These are phyloP conservation scores for Eilema sororculum DNA, from an alignment of 2,888 invertebrate species.

Conservation along the genomic window DNA sequence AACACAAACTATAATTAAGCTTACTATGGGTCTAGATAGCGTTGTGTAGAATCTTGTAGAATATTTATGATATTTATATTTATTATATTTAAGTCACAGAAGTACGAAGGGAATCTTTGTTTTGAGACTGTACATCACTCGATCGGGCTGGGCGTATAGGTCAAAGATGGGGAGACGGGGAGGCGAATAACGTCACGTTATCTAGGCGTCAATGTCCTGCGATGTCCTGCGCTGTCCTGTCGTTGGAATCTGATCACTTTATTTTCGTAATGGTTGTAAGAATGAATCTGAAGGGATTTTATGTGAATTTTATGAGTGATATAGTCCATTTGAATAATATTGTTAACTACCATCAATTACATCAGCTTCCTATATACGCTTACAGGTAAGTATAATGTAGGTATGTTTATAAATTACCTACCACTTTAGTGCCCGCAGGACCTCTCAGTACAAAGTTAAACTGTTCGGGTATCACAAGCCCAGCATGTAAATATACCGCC, in stretches of 20 bases:
- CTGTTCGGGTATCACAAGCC: conserved; percentile 87
- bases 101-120: neutral
- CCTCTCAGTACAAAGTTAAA: conserved; percentile 94
- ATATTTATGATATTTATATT: too few relatives aligned
- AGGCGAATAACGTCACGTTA: too few relatives aligned
- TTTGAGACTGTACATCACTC: neutral
- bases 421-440: conserved; percentile 86
- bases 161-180: neutral
- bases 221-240: neutral
- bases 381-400: neutral
- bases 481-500: conserved; percentile 90
- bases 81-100: too few relatives aligned
- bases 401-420: conserved; percentile 48
- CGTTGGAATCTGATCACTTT: neutral
- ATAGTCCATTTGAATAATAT: neutral
- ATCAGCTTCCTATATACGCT: neutral
- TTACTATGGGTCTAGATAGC: too few relatives aligned
- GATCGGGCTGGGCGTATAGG: neutral
- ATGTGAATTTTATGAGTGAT: neutral
- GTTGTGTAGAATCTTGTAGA: too few relatives aligned
- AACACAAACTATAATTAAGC: too few relatives aligned
- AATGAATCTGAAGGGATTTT: neutral
- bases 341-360: too few relatives aligned
- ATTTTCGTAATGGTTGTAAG: neutral
- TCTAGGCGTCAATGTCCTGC: neutral